Evolutionary conservation across 2,888 invertebrate genomes (phyloP).

Genomic region (Notodonta dromedarius): DNA sequence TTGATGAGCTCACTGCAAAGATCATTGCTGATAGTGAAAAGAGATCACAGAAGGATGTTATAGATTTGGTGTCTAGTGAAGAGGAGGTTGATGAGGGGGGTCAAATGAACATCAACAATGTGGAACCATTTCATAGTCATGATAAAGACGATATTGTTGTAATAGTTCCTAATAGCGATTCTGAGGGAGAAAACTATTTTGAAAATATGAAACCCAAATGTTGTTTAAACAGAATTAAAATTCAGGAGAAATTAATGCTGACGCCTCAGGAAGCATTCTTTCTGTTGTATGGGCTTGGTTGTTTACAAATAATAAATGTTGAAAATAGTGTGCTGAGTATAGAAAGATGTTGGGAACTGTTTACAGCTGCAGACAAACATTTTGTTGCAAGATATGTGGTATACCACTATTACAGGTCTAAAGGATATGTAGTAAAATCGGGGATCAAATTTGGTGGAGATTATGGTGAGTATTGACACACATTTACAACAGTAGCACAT

Average conservation of each 20-base stretch:
- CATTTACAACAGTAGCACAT: too few species aligned
- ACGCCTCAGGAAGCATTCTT: conserved; percentile 92
- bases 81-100: conserved; percentile 53
- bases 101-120: conserved; percentile 32
- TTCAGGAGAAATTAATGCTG: conserved; percentile 87
- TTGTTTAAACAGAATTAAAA: conserved; percentile 83
- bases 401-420: conserved; percentile 94
- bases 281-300: conserved; percentile 86
- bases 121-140: conserved; percentile 41
- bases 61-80: conserved; percentile 78
- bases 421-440: conserved; percentile 95
- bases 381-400: conserved; percentile 90
- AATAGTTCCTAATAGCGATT: conserved; percentile 87
- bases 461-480: conserved; percentile 86
- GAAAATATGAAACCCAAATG: conserved; percentile 84
- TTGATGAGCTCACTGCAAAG: conserved; percentile 58
- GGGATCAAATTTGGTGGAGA: conserved; percentile 96
- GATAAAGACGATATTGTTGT: conserved; percentile 77
- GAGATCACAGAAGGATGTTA: conserved; percentile 61
- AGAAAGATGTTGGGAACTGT: conserved; percentile 84
- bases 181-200: conserved; percentile 86
- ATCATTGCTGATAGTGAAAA: conserved; percentile 58
- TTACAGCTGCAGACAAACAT: conserved; percentile 80
- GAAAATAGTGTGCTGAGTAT: conserved; percentile 78
- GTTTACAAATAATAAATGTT: conserved; percentile 85